Evolutionary conservation across 35 echinoderm and acorn worm species (phyloP), one percentile per base, ranked within the genome.

Genomic region (Lytechinus variegatus): DNA sequence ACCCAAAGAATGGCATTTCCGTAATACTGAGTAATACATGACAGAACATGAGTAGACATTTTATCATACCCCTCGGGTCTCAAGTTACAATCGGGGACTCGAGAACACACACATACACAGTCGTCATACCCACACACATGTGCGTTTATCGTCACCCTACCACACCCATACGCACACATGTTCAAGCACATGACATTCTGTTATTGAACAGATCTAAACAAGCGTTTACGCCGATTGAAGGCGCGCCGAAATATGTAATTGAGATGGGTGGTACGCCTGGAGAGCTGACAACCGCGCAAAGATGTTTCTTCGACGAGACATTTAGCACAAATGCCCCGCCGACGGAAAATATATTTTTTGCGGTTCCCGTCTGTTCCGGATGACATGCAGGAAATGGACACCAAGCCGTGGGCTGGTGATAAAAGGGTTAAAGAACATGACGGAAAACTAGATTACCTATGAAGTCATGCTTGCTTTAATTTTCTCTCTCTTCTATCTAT

Each of bases 211-310:
- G 66, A 79, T 24, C 66, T 24, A 79, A 79, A 79, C 66, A 79
- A 79, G 66, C 66, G n/a, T 79, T 79, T 79, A 79, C 6, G 66
- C 66, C 66, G 66, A 79, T 79, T 79, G 66, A 79, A 79, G 66
- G n/a, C 66, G 66, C 12, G 66, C 66, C 66, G 66, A 79, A 79
- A 79, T 79, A 79, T 79, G 66, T 79, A 79, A 79, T 79, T 79
- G 66, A 79, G 66, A 79, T 79, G 66, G n/a, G 66, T 24, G 14
- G 66, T 79, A 16, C 66, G 66, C 66, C 66, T 79, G 16, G 16
- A 79, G 66, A 79, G 8, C n/a, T 16, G 66, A 79, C 66, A 79
- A 79, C 66, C 66, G 19, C 66, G 66, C 66, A 13, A 79, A 79
- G 14, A 79, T 79, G 66, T 79, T 79, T 24, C 66, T 24, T 79